Evolutionary conservation across 2,797 vertebrate species (phyloP).

Genomic region (Tragelaphus eurycerus): DNA sequence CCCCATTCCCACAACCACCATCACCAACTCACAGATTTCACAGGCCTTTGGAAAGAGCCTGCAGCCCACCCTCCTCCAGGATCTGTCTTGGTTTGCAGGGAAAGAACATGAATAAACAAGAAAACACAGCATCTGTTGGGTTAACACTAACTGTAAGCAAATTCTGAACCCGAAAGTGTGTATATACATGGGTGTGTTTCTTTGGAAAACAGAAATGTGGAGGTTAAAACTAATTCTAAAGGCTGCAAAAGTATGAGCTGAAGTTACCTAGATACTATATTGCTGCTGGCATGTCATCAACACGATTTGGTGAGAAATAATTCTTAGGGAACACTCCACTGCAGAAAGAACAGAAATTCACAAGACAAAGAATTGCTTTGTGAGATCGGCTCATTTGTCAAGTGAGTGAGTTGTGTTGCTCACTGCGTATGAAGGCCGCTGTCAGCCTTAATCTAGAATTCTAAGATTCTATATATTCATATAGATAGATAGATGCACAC

Average conservation of each 20-base stretch:
- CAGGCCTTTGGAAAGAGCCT: background rate
- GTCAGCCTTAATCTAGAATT: background rate
- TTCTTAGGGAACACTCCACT: background rate
- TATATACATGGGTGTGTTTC: background rate
- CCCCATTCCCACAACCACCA: background rate
- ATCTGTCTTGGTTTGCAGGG: background rate
- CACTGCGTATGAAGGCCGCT: background rate
- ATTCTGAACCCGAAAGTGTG: background rate
- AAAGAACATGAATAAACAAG: background rate
- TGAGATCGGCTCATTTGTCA: background rate
- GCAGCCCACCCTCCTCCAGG: background rate
- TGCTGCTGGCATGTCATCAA: background rate
- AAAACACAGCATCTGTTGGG: background rate
- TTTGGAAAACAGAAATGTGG: conserved; percentile 29
- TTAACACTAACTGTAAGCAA: background rate
- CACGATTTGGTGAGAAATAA: background rate
- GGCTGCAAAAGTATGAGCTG: background rate
- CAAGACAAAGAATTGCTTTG: background rate
- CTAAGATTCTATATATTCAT: background rate
- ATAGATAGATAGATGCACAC: background rate
- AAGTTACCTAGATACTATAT: background rate
- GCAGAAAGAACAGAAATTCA: background rate
- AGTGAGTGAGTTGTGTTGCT: background rate
- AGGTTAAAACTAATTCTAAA: background rate
- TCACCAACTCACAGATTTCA: background rate